Evolutionary conservation across 2,113 vertebrate species (phyloP), one percentile per base, ranked within the genome.

Genomic region (Myotis yumanensis): DNA sequence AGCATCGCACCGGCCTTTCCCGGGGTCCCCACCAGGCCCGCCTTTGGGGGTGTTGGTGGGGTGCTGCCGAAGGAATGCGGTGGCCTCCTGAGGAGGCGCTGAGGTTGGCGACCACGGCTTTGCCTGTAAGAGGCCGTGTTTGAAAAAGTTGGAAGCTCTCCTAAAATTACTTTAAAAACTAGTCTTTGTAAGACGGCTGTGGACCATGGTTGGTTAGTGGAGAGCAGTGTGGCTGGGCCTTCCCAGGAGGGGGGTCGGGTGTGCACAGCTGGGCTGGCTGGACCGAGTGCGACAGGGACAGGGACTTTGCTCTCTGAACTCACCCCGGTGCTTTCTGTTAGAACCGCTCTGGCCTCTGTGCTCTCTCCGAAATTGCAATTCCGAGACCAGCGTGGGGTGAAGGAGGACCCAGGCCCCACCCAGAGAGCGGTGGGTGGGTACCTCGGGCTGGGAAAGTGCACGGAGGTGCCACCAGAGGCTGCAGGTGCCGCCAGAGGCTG

Each of bases 111-210:
- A 16, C 16, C 35, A 7, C 0, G 4, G 12, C 43, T 64, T 51
- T 1, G 18, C 64, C 87, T 40, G 11, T 28, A 28, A n/a, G 73
- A 83, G 51, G 40, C 25, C 4, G 2, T 3, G 83, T 64, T 62
- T 62, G 51, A 66, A 87, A 43, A 90, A 0, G 37, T 35, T 2
- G 37, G 46, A 43, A 89, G 32, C 91, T 90, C 87, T 37, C 35
- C 83, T 81, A 73, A 77, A 92, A 82, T 91, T 79, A 86, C 72
- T 94, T 95, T 86, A 79, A 81, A 89, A 89, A 69, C 90, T 46
- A 28, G 15, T 10, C 92, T 57, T n/a, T 35, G 48, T 46, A n/a
- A 25, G 57, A 43, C 12, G 20, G 64, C 37, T 87, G 84, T 43
- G 73, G 64, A 57, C 35, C 28, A 46, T 3, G 71, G 40, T 23